Evolutionary conservation across 2,113 vertebrate species (phyloP), one percentile per base, ranked within the genome.

Genomic region (Caranx melampygus): DNA sequence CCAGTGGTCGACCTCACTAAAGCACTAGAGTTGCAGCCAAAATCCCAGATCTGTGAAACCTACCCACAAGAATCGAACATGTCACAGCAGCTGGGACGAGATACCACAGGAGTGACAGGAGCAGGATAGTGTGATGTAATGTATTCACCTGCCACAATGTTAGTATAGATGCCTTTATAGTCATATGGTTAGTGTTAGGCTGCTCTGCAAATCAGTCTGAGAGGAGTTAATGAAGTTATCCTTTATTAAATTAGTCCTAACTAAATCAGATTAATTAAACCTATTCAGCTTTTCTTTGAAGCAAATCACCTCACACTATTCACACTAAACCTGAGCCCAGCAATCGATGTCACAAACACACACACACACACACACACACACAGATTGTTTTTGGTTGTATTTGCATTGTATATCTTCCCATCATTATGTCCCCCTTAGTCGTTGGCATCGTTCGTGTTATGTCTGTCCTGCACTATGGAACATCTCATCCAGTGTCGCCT

Each of bases 401-500:
- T 51, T 51, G 49, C 4, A 3, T 51, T 51, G 49, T 4, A 3
- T 52, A 21, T 52, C 21, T 0, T 8, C 54, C 66, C 21, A 34
- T 62, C 54, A 47, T 66, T 37, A 35, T 9, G 0, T 20, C 15
- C 12, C 10, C 21, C 40, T 44, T 44, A 33, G 35, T 47, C n/a
- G 57, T 64, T 49, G 31, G n/a, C 9, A 33, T 52, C 45, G 68
- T 44, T 64, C 67, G 52, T 60, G 37, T 68, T 67, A 58, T n/a
- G 47, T 49, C 26, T 59, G 40, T 42, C 58, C 60, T 34, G 47
- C 34, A 6, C 47, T 33, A 51, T 51, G 49, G 76, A 80, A 73
- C 52, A 76, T 51, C 60, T 75, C 59, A 76, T 67, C 44, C 61
- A 49, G 66, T 21, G 40, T 61, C 35, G 59, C 66, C 87, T 44